phyloP scores from a whole-genome alignment of 1,140 invertebrate genomes.

The Charaxes varanes region DNA sequence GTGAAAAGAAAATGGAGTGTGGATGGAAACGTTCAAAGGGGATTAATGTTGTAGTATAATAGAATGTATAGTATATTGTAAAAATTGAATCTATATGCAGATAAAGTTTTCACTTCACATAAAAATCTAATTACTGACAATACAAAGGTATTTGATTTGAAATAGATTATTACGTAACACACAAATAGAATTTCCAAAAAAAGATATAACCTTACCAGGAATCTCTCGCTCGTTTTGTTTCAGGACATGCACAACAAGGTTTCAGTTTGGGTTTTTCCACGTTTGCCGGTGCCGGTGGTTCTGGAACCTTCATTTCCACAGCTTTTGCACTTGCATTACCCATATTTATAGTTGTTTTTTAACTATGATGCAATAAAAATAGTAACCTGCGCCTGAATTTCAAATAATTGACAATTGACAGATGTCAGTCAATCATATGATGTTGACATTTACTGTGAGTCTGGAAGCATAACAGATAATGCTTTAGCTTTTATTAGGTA shows the following conservation, averaged over 20 bases:
- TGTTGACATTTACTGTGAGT: constrained; percentile 3
- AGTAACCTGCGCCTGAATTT: constrained; percentile 1
- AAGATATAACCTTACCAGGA: constrained; percentile 83
- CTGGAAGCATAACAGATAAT: no score
- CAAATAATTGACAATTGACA: no score
- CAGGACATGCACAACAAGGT: constrained; percentile 98
- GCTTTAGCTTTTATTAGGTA: no score
- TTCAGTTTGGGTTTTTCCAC: constrained; percentile 84
- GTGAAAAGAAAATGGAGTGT: no score
- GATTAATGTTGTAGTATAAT: no score
- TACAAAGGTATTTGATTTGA: background rate
- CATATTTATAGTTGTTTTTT: constrained; percentile 29
- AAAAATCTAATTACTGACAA: background rate
- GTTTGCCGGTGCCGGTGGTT: constrained; percentile 34
- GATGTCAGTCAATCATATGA: no score
- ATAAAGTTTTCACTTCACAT: no score
- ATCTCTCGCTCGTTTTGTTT: constrained; percentile 94
- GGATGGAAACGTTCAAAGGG: no score
- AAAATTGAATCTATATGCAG: no score
- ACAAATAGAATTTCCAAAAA: constrained; percentile 6
- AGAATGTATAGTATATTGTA: no score
- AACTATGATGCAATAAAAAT: constrained; percentile 26
- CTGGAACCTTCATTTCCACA: constrained; percentile 43
- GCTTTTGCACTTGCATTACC: constrained; percentile 62
- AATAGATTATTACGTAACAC: constrained; percentile 8